Conservation (phyloP, 2,888 invertebrate species). For the Drosophila lacicola region DNA sequence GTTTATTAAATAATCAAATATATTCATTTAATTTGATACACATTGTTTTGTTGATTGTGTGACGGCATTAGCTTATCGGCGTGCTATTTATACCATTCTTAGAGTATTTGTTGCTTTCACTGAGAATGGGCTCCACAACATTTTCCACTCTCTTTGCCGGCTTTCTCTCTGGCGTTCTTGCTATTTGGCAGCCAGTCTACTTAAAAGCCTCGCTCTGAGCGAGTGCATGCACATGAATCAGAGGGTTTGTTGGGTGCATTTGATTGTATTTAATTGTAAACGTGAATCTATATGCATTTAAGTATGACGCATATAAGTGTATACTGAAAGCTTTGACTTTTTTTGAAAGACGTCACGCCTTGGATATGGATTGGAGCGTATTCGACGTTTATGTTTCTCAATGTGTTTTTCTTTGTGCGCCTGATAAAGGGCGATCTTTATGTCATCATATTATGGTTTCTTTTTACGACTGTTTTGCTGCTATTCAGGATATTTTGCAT, state of each 20-base stretch:
- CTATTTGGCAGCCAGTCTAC: no score
- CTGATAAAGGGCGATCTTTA: not conserved
- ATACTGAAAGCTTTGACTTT: no score
- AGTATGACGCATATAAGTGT: no score
- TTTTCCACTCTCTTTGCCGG: conserved; percentile 1
- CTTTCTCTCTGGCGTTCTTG: not conserved
- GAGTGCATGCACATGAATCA: no score
- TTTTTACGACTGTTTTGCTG: not conserved
- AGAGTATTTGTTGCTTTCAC: not conserved
- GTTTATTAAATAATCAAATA: not conserved
- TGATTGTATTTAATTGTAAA: no score
- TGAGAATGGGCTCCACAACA: conserved; percentile 5
- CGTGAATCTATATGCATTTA: no score
- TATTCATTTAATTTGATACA: not conserved
- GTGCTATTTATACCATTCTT: not conserved
- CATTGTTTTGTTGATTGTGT: not conserved
- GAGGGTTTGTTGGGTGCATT: no score
- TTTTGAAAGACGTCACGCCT: no score
- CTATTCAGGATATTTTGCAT: not conserved
- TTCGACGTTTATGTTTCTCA: not conserved
- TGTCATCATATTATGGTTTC: not conserved
- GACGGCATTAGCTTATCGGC: not conserved
- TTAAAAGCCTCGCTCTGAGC: no score
- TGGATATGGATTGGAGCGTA: not conserved
- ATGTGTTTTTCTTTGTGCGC: not conserved